These are phyloP conservation scores for Pterobdella sp. DNA, from an alignment of 2,888 invertebrate species.

Conservation along the genomic window DNA sequence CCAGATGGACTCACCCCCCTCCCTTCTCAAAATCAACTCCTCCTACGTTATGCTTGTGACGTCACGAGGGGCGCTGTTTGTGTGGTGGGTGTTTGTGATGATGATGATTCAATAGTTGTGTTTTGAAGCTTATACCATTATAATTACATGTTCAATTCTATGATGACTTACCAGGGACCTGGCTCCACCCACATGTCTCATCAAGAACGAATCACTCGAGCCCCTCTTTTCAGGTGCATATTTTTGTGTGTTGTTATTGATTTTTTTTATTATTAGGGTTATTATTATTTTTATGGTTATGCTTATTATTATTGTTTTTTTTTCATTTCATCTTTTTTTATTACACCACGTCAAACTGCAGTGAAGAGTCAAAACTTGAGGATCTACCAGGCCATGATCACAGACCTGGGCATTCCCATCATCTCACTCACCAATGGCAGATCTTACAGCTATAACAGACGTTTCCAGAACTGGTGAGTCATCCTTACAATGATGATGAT, in stretches of 20 bases:
- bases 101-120: background rate
- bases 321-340: background rate
- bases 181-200: background rate
- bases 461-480: slow-evolving; percentile 59
- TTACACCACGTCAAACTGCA: background rate
- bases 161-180: slow-evolving; percentile 29
- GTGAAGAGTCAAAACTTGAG: slow-evolving; percentile 10
- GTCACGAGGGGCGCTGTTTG: slow-evolving; percentile 51
- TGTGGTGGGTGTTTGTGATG: slow-evolving; percentile 44
- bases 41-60: slow-evolving; percentile 57
- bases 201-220: slow-evolving; percentile 31
- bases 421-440: slow-evolving; percentile 75
- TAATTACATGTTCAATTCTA: too few relatives aligned
- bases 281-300: background rate
- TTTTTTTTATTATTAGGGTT: background rate
- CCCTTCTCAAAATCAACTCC: slow-evolving; percentile 56
- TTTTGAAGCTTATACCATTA: background rate
- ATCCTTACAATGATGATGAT: too few relatives aligned
- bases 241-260: background rate
- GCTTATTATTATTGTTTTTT: background rate
- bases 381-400: slow-evolving; percentile 25
- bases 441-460: slow-evolving; percentile 72
- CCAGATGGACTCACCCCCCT: slow-evolving; percentile 58
- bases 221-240: slow-evolving; percentile 21
- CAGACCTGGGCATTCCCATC: slow-evolving; percentile 69